Percentiles rank a stretch among this genome's conserved stretches.
Evolutionary conservation across 2,113 vertebrate species (phyloP).

Genomic region (Cavia porcellus): DNA sequence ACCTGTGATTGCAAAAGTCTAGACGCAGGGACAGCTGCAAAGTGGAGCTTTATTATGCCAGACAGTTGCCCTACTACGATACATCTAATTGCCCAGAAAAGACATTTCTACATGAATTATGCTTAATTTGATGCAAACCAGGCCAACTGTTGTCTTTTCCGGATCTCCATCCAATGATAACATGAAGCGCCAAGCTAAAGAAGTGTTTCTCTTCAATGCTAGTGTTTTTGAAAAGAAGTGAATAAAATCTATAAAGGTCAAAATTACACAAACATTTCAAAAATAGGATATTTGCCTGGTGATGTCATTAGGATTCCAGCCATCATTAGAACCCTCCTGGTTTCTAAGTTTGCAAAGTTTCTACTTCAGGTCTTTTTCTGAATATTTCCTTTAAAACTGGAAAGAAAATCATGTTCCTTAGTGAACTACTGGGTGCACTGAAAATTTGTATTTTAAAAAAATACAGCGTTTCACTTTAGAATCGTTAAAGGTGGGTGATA

Average conservation of each 20-base stretch:
- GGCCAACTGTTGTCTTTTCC: constrained; percentile 95
- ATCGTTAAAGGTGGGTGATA: constrained; percentile 53
- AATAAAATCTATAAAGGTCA: constrained; percentile 72
- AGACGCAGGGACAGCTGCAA: constrained; percentile 93
- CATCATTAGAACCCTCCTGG: constrained; percentile 44
- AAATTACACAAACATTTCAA: constrained; percentile 61
- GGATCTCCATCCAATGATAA: constrained; percentile 87
- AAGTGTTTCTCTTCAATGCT: constrained; percentile 59
- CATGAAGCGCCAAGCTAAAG: constrained; percentile 81
- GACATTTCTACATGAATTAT: constrained; percentile 96
- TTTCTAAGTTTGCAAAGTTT: constrained; percentile 18
- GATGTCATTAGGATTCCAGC: constrained; percentile 56
- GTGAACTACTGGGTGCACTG: background rate
- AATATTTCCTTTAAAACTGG: constrained; percentile 48
- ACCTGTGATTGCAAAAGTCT: constrained; percentile 89
- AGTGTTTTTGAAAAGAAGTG: constrained; percentile 61
- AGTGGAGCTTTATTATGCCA: constrained; percentile 91
- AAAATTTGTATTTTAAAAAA: constrained; percentile 43
- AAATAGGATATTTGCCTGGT: constrained; percentile 67
- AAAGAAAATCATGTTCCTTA: background rate
- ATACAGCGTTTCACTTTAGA: background rate
- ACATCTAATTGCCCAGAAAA: constrained; percentile 99
- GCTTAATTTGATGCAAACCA: constrained; percentile 98
- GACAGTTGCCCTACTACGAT: constrained; percentile 93
- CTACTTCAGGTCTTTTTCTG: background rate